Evolutionary conservation across 2,113 vertebrate genomes (phyloP).

Genomic region (Notarius quadriscutis): DNA sequence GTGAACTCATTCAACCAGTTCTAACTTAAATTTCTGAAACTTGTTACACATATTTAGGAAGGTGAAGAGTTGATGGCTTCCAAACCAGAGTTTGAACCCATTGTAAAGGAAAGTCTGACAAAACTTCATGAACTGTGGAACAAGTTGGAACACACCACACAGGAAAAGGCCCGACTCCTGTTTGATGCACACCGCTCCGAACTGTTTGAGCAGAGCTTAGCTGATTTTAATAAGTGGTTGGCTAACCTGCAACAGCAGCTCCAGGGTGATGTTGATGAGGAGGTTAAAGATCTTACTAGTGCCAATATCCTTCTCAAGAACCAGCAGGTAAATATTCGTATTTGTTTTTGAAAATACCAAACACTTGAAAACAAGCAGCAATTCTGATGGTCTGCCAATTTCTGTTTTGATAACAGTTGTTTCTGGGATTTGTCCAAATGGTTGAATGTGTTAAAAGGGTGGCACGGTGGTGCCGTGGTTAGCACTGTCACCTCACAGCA

Average conservation of each 20-base stretch:
- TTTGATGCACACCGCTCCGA: constrained; percentile 86
- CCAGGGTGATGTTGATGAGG: constrained; percentile 78
- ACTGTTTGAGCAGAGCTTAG: constrained; percentile 80
- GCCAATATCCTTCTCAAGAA: constrained; percentile 91
- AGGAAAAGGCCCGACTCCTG: constrained; percentile 81
- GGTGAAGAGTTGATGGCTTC: constrained; percentile 78
- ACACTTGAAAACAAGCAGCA: not conserved
- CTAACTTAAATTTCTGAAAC: not conserved
- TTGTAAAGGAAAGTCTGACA: constrained; percentile 74
- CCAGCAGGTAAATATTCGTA: constrained; percentile 74
- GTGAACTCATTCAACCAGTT: not conserved
- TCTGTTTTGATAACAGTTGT: not conserved
- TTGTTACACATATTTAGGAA: constrained; percentile 71
- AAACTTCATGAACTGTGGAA: constrained; percentile 82
- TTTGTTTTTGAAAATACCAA: constrained; percentile 19
- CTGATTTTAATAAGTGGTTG: constrained; percentile 85
- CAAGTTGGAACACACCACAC: constrained; percentile 73
- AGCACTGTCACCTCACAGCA: no score
- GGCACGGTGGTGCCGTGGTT: no score
- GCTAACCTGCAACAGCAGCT: constrained; percentile 79
- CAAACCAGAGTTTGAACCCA: constrained; percentile 78
- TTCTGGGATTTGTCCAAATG: not conserved
- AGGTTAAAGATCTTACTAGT: constrained; percentile 85
- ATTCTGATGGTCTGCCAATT: not conserved
- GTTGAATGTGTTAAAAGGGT: not conserved